These are phyloP conservation scores for Stenopsyche tienmushanensis DNA, from an alignment of 1,140 invertebrate genomes.

Conservation along the genomic window DNA sequence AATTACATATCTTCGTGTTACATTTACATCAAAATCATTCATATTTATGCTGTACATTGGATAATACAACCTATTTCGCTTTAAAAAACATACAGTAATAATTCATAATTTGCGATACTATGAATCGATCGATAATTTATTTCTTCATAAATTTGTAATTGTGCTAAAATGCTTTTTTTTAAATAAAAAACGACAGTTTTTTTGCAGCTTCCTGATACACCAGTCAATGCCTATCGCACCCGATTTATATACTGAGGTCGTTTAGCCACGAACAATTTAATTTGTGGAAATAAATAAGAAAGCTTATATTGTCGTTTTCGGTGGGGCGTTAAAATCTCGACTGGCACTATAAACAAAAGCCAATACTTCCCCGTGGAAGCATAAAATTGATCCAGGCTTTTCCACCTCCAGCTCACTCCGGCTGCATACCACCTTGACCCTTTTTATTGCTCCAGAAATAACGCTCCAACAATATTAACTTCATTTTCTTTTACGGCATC, in stretches of 20 bases:
- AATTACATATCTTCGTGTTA: too few relatives aligned
- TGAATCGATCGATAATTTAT: too few relatives aligned
- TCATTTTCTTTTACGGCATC: conserved; percentile 37
- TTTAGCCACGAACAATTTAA: not conserved
- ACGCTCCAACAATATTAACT: conserved; percentile 35
- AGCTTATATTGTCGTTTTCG: conserved; percentile 1
- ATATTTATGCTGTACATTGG: too few relatives aligned
- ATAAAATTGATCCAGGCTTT: conserved; percentile 35
- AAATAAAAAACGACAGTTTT: too few relatives aligned
- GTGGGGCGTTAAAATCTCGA: conserved; percentile 17
- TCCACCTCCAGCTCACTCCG: conserved; percentile 1
- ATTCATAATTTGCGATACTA: too few relatives aligned
- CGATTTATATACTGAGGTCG: not conserved
- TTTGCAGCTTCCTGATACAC: too few relatives aligned
- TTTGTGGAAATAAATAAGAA: conserved; percentile 2
- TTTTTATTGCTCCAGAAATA: conserved; percentile 35
- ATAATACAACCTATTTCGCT: too few relatives aligned
- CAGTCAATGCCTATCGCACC: too few relatives aligned
- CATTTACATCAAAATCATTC: too few relatives aligned
- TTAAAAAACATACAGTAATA: too few relatives aligned
- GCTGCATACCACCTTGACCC: conserved; percentile 16
- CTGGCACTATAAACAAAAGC: conserved; percentile 35
- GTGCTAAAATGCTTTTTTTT: too few relatives aligned
- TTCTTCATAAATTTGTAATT: too few relatives aligned
- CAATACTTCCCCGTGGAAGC: conserved; percentile 33